Conservation (phyloP, 2,888 invertebrate genomes). For the Chloroclystis v-ata region DNA sequence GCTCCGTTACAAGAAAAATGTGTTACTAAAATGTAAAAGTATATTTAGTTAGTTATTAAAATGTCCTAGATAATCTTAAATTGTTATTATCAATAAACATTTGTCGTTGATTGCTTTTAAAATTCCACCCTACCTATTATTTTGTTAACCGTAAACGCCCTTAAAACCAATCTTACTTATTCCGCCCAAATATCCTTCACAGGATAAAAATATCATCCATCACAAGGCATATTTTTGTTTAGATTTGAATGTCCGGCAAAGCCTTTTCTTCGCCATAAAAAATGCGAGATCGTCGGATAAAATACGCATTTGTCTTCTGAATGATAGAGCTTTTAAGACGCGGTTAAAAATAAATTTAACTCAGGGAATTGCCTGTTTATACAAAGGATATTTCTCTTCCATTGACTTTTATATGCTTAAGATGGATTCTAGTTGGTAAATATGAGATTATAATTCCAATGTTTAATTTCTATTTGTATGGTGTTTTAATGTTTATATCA, state of each 20-base stretch:
- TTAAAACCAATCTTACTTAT: too few relatives aligned
- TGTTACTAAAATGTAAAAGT: too few relatives aligned
- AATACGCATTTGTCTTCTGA: slow-evolving; percentile 47
- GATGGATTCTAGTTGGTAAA: too few relatives aligned
- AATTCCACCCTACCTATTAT: not conserved
- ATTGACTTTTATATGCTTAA: too few relatives aligned
- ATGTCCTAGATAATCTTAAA: too few relatives aligned
- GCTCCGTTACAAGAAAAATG: too few relatives aligned
- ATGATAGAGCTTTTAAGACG: slow-evolving; percentile 6
- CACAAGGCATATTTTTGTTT: slow-evolving; percentile 6
- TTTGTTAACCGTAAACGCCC: not conserved
- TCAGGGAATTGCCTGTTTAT: not conserved
- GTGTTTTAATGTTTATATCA: too few relatives aligned
- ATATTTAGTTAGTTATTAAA: too few relatives aligned
- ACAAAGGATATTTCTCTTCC: not conserved
- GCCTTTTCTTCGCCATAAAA: slow-evolving; percentile 38
- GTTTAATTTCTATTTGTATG: too few relatives aligned
- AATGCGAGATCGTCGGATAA: slow-evolving; percentile 43
- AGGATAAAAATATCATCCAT: slow-evolving; percentile 3
- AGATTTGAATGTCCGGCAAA: slow-evolving; percentile 36
- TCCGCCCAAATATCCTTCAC: not conserved
- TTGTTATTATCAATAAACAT: too few relatives aligned
- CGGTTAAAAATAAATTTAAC: slow-evolving; percentile 6
- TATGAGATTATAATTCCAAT: too few relatives aligned
- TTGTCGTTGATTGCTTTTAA: too few relatives aligned